Percentiles rank a stretch among this genome's conserved stretches.
Evolutionary conservation across 2,797 vertebrate genomes (phyloP).

Genomic region (Iguana delicatissima): DNA sequence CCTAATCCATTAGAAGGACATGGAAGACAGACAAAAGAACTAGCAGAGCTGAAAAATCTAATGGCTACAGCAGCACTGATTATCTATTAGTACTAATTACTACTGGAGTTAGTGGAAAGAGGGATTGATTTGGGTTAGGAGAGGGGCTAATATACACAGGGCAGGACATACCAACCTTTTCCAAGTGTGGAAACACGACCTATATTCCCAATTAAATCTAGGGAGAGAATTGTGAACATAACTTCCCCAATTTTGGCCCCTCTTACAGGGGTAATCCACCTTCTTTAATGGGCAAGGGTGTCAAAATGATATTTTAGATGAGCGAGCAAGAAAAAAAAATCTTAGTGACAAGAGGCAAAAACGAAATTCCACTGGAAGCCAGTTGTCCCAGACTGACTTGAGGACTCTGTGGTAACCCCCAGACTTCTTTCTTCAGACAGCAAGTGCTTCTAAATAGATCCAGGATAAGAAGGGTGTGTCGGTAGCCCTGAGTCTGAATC

Average conservation of each 20-base stretch:
- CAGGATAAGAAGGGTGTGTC: constrained; percentile 75
- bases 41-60: constrained; percentile 86
- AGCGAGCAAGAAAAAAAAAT: constrained; percentile 83
- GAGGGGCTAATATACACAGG: constrained; percentile 98
- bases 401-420: constrained; percentile 79
- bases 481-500: constrained; percentile 81
- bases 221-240: constrained; percentile 99
- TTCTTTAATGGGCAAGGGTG: constrained; percentile 87
- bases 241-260: constrained; percentile 90
- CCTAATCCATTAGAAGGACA: constrained; percentile 79
- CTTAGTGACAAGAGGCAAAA: constrained; percentile 79
- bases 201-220: constrained; percentile 99
- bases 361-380: constrained; percentile 79
- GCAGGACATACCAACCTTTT: constrained; percentile 99
- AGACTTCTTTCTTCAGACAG: constrained; percentile 84
- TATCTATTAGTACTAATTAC: constrained; percentile 88
- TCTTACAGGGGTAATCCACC: constrained; percentile 89
- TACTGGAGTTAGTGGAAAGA: constrained; percentile 94
- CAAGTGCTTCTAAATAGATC: constrained; percentile 81
- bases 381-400: constrained; percentile 81
- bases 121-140: constrained; percentile 96
- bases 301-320: constrained; percentile 86
- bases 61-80: constrained; percentile 83
- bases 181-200: constrained; percentile 99
- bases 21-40: constrained; percentile 82